A percentile compares a stretch with the other conserved stretches of the same genome.
Conservation (phyloP, 2,113 vertebrate genomes). For the Thinocorus orbignyianus region DNA sequence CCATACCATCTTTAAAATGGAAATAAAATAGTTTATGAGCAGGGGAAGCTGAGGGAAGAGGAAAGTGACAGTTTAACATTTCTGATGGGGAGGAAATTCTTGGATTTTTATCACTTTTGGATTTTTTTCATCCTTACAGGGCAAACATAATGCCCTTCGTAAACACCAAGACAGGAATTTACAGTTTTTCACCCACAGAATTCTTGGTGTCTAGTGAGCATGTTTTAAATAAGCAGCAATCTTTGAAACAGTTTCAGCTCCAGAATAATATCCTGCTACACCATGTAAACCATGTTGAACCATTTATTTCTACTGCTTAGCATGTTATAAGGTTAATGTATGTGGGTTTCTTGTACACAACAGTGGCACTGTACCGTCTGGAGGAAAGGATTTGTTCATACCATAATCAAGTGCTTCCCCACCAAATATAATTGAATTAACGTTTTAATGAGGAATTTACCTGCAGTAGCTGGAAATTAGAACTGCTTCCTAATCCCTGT, state of each 20-base stretch:
- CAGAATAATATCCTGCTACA: background rate
- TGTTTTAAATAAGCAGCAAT: background rate
- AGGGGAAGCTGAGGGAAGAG: background rate
- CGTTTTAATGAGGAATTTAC: background rate
- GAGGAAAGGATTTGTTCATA: background rate
- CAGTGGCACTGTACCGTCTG: background rate
- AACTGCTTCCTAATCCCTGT: background rate
- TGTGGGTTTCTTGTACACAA: background rate
- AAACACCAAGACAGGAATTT: background rate
- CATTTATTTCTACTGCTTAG: background rate
- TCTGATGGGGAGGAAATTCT: background rate
- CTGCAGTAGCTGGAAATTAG: constrained; percentile 4
- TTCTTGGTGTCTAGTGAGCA: background rate
- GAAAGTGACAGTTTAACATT: background rate
- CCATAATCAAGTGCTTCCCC: background rate
- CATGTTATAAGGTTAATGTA: background rate
- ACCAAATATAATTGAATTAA: background rate
- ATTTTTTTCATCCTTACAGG: background rate
- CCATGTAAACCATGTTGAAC: background rate
- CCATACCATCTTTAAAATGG: background rate
- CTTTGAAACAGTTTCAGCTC: background rate
- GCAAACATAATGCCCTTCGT: background rate
- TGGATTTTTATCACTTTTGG: background rate
- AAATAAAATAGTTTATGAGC: background rate
- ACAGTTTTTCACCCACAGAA: background rate